phyloP scores from a whole-genome alignment of 1,140 invertebrate species.

The Colletes latitarsis region DNA sequence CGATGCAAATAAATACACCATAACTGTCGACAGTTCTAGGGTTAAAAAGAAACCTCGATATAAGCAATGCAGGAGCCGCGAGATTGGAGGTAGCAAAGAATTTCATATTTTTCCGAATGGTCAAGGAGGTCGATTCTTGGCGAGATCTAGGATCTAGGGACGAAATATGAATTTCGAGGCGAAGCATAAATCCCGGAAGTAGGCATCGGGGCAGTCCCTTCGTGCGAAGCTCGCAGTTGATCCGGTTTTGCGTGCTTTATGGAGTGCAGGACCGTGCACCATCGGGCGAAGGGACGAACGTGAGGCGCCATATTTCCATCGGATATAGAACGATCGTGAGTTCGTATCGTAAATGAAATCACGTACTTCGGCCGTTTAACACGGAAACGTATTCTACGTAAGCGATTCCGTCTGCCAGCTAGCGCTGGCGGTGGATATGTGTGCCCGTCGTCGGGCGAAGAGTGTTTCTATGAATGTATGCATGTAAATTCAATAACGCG shows the following conservation, averaged over 20 bases:
- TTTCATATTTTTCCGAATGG: too few species aligned
- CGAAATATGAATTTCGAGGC: constrained; percentile 36
- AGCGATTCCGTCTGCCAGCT: constrained; percentile 53
- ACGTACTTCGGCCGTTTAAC: constrained; percentile 74
- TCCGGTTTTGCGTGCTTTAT: constrained; percentile 60
- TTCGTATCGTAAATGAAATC: constrained; percentile 80
- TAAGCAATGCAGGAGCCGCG: too few species aligned
- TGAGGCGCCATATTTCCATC: constrained; percentile 67
- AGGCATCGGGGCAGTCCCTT: constrained; percentile 37
- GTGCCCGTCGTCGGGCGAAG: neutral
- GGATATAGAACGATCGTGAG: constrained; percentile 74
- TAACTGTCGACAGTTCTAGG: too few species aligned
- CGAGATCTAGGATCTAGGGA: too few species aligned
- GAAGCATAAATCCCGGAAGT: constrained; percentile 54
- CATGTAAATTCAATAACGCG: constrained; percentile 31
- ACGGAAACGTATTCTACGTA: constrained; percentile 65
- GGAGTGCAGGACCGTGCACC: constrained; percentile 45
- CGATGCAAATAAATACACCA: too few species aligned
- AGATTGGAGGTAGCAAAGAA: too few species aligned
- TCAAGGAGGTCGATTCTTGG: too few species aligned
- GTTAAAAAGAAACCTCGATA: too few species aligned
- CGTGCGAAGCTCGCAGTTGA: constrained; percentile 53
- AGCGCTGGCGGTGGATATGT: neutral
- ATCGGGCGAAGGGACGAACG: constrained; percentile 49
- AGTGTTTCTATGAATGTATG: constrained; percentile 32